A percentile compares a stretch with the other conserved stretches of the same genome.
phyloP scores from a whole-genome alignment of 2,797 vertebrate genomes.

The Prionace glauca region DNA sequence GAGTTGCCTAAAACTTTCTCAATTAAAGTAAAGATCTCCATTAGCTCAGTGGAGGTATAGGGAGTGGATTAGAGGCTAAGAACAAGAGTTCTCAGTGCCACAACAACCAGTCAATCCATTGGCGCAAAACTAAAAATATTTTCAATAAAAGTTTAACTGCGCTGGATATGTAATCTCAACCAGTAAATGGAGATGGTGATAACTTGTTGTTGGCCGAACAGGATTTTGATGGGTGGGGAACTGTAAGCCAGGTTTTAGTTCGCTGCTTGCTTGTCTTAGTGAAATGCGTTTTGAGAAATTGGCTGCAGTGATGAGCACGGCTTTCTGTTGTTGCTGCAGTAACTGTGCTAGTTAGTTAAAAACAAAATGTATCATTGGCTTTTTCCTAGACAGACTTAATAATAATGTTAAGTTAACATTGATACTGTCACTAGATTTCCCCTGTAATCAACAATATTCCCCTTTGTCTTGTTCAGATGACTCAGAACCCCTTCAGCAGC shows the following conservation, averaged over 20 bases:
- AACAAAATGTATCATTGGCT: slow-evolving; percentile 6
- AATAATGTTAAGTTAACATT: slow-evolving; percentile 26
- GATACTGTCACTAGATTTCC: slow-evolving; percentile 14
- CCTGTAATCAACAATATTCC: slow-evolving; percentile 32
- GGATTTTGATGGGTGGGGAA: neutral
- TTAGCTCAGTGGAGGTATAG: neutral
- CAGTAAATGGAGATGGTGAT: neutral
- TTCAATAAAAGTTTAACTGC: neutral
- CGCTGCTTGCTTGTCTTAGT: neutral
- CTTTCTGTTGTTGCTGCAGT: neutral
- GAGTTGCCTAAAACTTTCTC: neutral
- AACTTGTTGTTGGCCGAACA: neutral
- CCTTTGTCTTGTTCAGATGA: slow-evolving; percentile 22
- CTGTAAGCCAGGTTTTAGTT: neutral
- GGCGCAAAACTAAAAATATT: neutral
- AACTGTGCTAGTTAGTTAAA: slow-evolving; percentile 28
- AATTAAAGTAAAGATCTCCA: neutral
- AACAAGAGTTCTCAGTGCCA: neutral
- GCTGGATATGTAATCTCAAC: too few species aligned
- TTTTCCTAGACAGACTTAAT: slow-evolving; percentile 28
- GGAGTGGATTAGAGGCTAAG: neutral
- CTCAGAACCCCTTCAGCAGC: slow-evolving; percentile 13
- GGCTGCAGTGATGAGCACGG: neutral
- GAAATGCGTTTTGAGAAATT: neutral
- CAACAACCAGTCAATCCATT: neutral